These are phyloP conservation scores for Onychorhynchus coronatus DNA, from an alignment of 2,113 vertebrate genomes.

Conservation along the genomic window DNA sequence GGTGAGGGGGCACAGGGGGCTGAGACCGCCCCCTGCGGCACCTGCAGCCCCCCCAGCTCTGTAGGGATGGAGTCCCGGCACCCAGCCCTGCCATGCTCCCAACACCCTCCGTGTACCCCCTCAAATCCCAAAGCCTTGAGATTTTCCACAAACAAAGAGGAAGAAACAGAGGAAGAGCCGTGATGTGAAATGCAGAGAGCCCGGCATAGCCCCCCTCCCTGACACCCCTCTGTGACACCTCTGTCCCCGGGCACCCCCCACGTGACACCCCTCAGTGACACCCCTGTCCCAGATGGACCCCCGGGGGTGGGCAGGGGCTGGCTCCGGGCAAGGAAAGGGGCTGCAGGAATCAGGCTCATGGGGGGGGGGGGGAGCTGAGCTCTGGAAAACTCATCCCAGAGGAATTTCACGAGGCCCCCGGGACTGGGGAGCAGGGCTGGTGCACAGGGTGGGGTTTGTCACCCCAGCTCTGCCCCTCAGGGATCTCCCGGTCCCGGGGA, in stretches of 20 bases:
- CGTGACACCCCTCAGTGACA: not conserved
- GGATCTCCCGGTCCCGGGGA: not conserved
- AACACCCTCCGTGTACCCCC: rapidly evolving
- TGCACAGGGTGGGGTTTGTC: rapidly evolving
- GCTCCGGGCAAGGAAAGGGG: not conserved
- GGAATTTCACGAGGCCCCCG: rapidly evolving
- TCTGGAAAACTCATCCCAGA: not conserved
- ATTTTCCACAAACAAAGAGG: too few relatives aligned
- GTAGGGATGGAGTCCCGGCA: not conserved
- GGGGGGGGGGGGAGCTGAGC: not conserved
- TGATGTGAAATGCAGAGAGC: rapidly evolving
- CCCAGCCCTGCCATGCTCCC: rapidly evolving
- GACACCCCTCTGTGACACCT: not conserved
- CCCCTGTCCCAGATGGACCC: not conserved
- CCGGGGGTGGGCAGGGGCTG: not conserved
- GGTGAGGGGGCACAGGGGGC: not conserved
- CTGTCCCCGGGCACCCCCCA: not conserved
- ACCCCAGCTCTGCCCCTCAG: not conserved
- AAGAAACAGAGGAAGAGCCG: not conserved
- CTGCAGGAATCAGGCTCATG: not conserved
- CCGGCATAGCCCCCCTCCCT: not conserved
- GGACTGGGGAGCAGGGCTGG: rapidly evolving
- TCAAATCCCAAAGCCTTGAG: not conserved
- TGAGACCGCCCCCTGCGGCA: rapidly evolving
- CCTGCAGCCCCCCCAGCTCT: too few relatives aligned